Evolutionary conservation across 30 jellyfish, hydroid and myxozoan species (phyloP), one percentile per base, ranked within the genome.

Genomic region (Aurelia sp.): DNA sequence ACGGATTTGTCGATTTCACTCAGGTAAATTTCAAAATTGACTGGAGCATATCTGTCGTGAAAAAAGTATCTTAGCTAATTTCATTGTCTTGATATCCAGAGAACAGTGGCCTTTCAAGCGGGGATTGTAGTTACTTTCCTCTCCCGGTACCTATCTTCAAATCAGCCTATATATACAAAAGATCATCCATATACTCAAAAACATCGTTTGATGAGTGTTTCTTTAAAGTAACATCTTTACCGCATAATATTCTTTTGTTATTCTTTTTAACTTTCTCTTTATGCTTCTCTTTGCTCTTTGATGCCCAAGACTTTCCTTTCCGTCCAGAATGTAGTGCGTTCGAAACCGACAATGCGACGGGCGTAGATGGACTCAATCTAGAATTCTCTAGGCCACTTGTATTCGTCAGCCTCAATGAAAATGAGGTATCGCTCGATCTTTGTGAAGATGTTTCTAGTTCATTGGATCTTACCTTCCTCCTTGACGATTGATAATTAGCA

Each of bases 331-430:
- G 82, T 47, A 62, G 57, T 8, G 89, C 89, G 9, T 22, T 38
- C 13, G 89, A 31, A n/a, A 38, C 62, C 22, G 90, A 80, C 64
- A 52, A 21, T 35, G 74, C 35, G 4, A 50, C 82, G 12, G 90
- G 24, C 62, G 30, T 80, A 27, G 80, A 52, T 13, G 74, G 12
- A 59, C 48, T 65, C 74, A 35, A 24, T 21, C 44, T 21, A 52
- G 64, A 64, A 13, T 82, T 50, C 21, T 52, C 74, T 22, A 64
- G 61, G 22, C 66, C 18, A 57, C 90, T 67, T 19, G 74, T 41
- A 67, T 31, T 80, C 13, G 74, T 12, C 7, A 62, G 8, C 24
- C 62, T 60, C 21, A 40, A 35, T 6, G 67, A 27, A 20, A 78
- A 31, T 33, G 89, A 78, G n/a, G 69, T 20, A 60, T 78, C 79